A percentile compares a stretch with the other conserved stretches of the same genome.
phyloP scores from a whole-genome alignment of 2,797 vertebrate species.

The Arnoldichthys spilopterus region DNA sequence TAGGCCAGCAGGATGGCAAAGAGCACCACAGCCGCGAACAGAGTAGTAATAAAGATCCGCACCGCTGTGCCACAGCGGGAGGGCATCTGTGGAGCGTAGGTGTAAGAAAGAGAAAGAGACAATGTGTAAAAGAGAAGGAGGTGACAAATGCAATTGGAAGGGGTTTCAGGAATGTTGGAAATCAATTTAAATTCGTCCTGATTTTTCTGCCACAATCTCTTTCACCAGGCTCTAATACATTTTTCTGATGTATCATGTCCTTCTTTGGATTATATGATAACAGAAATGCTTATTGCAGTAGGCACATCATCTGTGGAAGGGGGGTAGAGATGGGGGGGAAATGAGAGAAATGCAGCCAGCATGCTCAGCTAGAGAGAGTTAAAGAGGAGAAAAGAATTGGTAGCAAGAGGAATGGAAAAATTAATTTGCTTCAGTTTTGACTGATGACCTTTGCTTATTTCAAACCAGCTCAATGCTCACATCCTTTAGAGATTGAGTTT shows the following conservation, averaged over 20 bases:
- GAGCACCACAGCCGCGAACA: constrained; percentile 92
- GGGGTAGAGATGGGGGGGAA: neutral
- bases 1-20: constrained; percentile 95
- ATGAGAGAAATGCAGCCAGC: neutral
- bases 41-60: constrained; percentile 90
- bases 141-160: neutral
- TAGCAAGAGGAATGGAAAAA: neutral
- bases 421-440: neutral
- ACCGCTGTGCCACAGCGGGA: constrained; percentile 86
- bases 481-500: neutral
- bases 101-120: neutral
- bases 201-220: neutral
- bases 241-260: neutral
- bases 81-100: constrained; percentile 84
- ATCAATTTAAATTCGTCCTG: too few species aligned
- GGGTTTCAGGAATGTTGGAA: neutral
- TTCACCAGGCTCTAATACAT: neutral
- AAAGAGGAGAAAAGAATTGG: neutral
- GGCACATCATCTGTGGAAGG: neutral
- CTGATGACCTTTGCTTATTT: too few species aligned
- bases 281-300: neutral
- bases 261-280: neutral
- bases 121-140: neutral
- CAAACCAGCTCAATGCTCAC: neutral
- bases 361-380: neutral